Evolutionary conservation across 2,797 vertebrate genomes (phyloP), one percentile per base, ranked within the genome.

Genomic region (Pseudochaenichthys georgianus): DNA sequence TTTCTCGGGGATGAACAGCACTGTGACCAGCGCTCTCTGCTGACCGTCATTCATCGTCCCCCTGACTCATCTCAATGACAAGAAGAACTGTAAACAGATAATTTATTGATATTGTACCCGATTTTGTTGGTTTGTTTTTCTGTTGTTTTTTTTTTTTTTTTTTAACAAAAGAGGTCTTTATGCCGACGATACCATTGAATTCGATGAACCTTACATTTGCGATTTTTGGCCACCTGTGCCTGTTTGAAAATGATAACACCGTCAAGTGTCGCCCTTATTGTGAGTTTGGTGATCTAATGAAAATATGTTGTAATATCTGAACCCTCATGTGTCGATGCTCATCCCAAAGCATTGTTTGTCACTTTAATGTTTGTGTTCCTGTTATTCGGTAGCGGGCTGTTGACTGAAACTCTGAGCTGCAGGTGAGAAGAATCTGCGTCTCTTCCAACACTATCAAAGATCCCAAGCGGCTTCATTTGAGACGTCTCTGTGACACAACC

Each of bases 31-130:
- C 87, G 47, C 82, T 69, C 76, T 83, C 79, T 64, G 73, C 86
- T 89, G 87, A 87, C 88, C 85, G 73, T 80, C 77, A 81, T 78
- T 85, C 74, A 75, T 89, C 83, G 64, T 64, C 78, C 87, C 70
- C 79, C 21, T 3, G 58, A 78, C 65, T 79, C 79, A 53, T 70
- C 57, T 80, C 64, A 57, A 76, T 55, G 77, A 79, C 34, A 38
- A 38, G 34, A 73, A 87, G 47, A 87, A 80, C 72, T 90, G 70
- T 72, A 87, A 80, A 83, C 78, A 64, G 55, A 81, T 93, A 92
- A 94, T 91, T 94, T 93, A 94, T 94, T 93, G 84, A 79, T 78
- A 77, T 85, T 70, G 77, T 85, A 77, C 21, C 69, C 72, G 72
- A 80, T 88, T 87, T 75, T 81, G 47, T 54, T 59, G 38, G 58